Conservation (phyloP, 2,797 vertebrate genomes). For the Clamator glandarius region DNA sequence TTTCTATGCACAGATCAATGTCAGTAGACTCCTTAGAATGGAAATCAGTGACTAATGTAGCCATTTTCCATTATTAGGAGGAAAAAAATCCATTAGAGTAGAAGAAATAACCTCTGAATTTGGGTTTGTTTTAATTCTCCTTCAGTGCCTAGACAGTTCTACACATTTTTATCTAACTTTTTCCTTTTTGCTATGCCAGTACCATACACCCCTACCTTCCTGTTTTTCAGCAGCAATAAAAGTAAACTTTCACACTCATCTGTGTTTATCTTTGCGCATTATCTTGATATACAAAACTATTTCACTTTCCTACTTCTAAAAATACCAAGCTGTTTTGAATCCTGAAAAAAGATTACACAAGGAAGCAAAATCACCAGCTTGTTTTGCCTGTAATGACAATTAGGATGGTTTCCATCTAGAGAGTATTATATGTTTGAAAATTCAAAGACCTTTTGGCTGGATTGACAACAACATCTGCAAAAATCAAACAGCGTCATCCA, state of each 20-base stretch:
- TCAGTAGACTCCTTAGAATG: not conserved
- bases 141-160: not conserved
- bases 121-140: not conserved
- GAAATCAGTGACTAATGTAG: not conserved
- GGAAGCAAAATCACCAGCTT: not conserved
- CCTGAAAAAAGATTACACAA: conserved; percentile 49
- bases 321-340: conserved; percentile 41
- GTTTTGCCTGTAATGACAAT: conserved; percentile 46
- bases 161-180: not conserved
- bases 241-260: conserved; percentile 69
- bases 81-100: not conserved
- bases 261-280: conserved; percentile 64
- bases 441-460: conserved; percentile 57
- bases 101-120: not conserved
- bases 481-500: conserved; percentile 52
- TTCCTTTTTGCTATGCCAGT: conserved; percentile 24
- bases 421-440: conserved; percentile 16
- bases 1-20: not conserved
- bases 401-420: conserved; percentile 35
- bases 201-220: conserved; percentile 9
- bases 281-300: conserved; percentile 34
- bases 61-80: not conserved
- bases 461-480: conserved; percentile 67
- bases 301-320: conserved; percentile 70
- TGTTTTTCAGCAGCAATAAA: conserved; percentile 57